A percentile compares a stretch with the other conserved stretches of the same genome.
These are phyloP conservation scores for Drosophila kurseongensis DNA, from an alignment of 1,140 invertebrate genomes.

Conservation along the genomic window DNA sequence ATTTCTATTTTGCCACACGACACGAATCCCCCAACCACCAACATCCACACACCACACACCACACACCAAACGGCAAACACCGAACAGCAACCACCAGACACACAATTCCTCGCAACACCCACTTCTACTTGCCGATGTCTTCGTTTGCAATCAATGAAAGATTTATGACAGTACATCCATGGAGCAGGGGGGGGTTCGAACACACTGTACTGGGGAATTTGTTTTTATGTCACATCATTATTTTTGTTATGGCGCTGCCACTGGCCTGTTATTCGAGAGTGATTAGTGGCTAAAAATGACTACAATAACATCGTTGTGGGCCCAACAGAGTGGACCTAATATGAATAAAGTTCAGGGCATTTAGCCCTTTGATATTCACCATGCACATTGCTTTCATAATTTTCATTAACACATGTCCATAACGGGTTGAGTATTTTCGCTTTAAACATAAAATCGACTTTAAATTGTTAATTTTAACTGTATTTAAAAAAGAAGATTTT, in stretches of 20 bases:
- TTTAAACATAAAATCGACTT: too few relatives aligned
- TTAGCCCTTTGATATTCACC: too few relatives aligned
- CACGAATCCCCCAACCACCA: constrained; percentile 3
- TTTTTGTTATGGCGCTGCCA: constrained; percentile 77
- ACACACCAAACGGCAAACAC: too few relatives aligned
- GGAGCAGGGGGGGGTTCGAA: not conserved
- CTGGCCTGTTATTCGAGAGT: constrained; percentile 72
- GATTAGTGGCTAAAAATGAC: constrained; percentile 72
- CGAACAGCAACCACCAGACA: constrained; percentile 12
- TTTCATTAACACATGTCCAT: too few relatives aligned
- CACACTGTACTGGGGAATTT: constrained; percentile 43
- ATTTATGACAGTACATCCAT: constrained; percentile 71
- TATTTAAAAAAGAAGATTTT: too few relatives aligned
- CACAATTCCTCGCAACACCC: constrained; percentile 17
- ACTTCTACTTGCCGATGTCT: constrained; percentile 48
- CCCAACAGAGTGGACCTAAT: constrained; percentile 19
- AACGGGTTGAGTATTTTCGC: too few relatives aligned
- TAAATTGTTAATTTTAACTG: too few relatives aligned
- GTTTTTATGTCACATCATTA: constrained; percentile 79
- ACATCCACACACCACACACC: not conserved
- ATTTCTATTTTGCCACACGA: constrained; percentile 59
- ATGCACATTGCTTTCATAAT: too few relatives aligned
- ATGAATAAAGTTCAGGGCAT: too few relatives aligned
- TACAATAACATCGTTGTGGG: constrained; percentile 39
- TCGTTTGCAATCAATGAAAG: constrained; percentile 81